Conservation (phyloP, 1,140 invertebrate genomes). For the Pomacea maculata region DNA sequence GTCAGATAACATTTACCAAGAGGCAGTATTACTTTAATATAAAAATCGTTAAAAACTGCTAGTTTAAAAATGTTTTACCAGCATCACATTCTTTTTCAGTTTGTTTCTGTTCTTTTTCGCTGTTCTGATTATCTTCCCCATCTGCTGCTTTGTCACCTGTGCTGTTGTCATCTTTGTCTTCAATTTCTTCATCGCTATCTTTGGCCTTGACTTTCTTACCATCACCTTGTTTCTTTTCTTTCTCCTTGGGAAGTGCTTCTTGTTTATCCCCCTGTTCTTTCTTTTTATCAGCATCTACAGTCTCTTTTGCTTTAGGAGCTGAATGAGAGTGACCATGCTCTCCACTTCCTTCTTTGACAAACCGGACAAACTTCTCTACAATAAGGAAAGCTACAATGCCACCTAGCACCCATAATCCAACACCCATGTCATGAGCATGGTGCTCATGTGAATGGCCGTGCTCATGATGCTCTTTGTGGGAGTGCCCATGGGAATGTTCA, state of each 20-base stretch:
- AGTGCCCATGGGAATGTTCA: slow-evolving; percentile 69
- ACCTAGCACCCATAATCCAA: slow-evolving; percentile 88
- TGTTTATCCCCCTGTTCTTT: slow-evolving; percentile 38
- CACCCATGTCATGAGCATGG: slow-evolving; percentile 74
- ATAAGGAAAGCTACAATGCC: slow-evolving; percentile 93
- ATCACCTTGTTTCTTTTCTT: slow-evolving; percentile 35
- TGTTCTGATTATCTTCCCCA: not conserved
- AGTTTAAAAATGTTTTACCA: no score
- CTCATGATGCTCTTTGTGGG: slow-evolving; percentile 65
- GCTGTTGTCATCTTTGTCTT: slow-evolving; percentile 34
- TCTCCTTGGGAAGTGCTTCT: slow-evolving; percentile 33
- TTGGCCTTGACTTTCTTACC: slow-evolving; percentile 33
- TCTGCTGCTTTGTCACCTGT: slow-evolving; percentile 22
- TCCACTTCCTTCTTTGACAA: slow-evolving; percentile 78
- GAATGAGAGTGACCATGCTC: slow-evolving; percentile 67
- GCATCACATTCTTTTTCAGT: not conserved
- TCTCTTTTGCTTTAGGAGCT: slow-evolving; percentile 13
- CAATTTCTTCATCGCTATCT: slow-evolving; percentile 26
- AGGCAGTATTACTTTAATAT: no score
- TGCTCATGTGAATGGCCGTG: slow-evolving; percentile 65
- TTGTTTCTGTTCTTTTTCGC: slow-evolving; percentile 6
- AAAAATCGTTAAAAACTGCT: no score
- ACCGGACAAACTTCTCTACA: slow-evolving; percentile 91
- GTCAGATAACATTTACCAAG: no score
- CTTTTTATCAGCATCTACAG: slow-evolving; percentile 42